A percentile compares a stretch with the other conserved stretches of the same genome.
phyloP scores from a whole-genome alignment of 2,113 vertebrate genomes.

The Andinoacara biseriatus region DNA sequence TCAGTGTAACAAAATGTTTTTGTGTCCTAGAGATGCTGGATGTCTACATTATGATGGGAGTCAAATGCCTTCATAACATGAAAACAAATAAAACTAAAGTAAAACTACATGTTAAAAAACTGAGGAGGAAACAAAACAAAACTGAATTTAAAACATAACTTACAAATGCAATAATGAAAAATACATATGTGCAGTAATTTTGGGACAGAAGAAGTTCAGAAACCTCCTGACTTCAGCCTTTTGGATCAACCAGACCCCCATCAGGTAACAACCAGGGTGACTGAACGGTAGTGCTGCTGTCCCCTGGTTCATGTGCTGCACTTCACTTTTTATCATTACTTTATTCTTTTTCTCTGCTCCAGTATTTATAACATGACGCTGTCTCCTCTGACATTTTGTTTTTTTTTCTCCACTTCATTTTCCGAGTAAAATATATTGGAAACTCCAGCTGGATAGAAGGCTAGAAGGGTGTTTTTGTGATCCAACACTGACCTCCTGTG shows the following conservation, averaged over 20 bases:
- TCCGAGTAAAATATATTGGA: not conserved
- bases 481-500: slow-evolving; percentile 30
- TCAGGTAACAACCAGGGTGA: not conserved
- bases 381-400: too few relatives aligned
- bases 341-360: not conserved
- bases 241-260: too few relatives aligned
- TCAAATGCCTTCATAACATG: not conserved
- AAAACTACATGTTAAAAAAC: not conserved
- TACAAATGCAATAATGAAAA: not conserved
- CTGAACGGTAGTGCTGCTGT: not conserved
- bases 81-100: not conserved
- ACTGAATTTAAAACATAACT: not conserved
- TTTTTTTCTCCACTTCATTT: not conserved
- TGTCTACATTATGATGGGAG: not conserved
- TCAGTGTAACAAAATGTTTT: too few relatives aligned
- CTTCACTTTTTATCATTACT: not conserved
- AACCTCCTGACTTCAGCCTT: not conserved
- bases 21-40: not conserved
- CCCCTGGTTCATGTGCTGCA: too few relatives aligned
- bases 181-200: not conserved
- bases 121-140: not conserved
- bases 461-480: not conserved
- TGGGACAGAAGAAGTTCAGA: too few relatives aligned
- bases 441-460: not conserved
- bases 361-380: not conserved